Evolutionary conservation across 1,140 invertebrate genomes (phyloP).

Genomic region (Microplitis mediator): DNA sequence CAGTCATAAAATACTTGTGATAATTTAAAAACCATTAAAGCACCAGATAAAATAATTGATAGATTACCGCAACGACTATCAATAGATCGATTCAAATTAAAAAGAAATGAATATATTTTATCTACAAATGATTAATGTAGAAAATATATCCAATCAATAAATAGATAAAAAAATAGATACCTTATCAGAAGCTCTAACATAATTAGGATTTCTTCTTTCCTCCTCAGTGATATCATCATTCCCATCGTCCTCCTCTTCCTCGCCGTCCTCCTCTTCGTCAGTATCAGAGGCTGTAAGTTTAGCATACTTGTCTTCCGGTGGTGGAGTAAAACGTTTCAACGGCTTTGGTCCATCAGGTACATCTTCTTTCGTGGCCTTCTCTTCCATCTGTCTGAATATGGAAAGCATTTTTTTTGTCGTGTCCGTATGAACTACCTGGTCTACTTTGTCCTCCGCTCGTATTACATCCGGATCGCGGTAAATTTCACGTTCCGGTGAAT

Average conservation of each 20-base stretch:
- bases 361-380: slow-evolving; percentile 67
- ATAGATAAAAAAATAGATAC: slow-evolving; percentile 42
- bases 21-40: no score
- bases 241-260: slow-evolving; percentile 64
- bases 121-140: neutral
- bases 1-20: no score
- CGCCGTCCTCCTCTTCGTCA: slow-evolving; percentile 67
- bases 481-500: slow-evolving; percentile 76
- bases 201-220: slow-evolving; percentile 68
- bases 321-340: slow-evolving; percentile 86
- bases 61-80: no score
- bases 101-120: slow-evolving; percentile 12
- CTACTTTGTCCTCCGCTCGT: slow-evolving; percentile 66
- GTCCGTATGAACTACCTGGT: slow-evolving; percentile 67
- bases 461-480: slow-evolving; percentile 79
- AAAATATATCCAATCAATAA: neutral
- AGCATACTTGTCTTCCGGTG: slow-evolving; percentile 73
- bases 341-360: slow-evolving; percentile 75
- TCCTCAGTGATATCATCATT: slow-evolving; percentile 63
- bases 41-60: no score
- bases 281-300: slow-evolving; percentile 63
- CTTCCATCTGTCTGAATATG: slow-evolving; percentile 87
- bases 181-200: slow-evolving; percentile 66
- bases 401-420: slow-evolving; percentile 83
- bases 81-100: no score